Evolutionary conservation across 1,140 invertebrate species (phyloP).

Genomic region (Latrodectus geometricus): DNA sequence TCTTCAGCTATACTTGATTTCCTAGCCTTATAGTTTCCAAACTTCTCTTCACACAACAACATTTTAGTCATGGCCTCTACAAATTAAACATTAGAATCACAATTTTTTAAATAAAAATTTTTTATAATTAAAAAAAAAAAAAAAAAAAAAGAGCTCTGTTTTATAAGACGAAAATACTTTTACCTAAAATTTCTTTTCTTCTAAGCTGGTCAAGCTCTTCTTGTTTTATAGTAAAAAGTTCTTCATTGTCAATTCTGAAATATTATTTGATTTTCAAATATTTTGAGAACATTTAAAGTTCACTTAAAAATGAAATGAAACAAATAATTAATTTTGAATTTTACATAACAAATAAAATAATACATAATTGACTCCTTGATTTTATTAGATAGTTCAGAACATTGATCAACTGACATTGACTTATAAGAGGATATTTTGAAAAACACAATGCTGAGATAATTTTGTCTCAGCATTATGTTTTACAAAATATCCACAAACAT

Average conservation of each 20-base stretch:
- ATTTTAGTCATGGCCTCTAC: constrained; percentile 53
- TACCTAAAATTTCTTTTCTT: constrained; percentile 59
- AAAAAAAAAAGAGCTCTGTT: background rate
- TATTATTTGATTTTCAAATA: too few species aligned
- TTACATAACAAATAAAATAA: too few species aligned
- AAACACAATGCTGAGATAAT: too few species aligned
- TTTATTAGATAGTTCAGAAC: too few species aligned
- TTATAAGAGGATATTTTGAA: too few species aligned
- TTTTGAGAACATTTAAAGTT: too few species aligned
- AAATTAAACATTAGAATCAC: background rate
- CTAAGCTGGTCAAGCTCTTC: constrained; percentile 48
- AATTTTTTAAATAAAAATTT: background rate
- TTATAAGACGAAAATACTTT: background rate
- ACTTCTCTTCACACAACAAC: constrained; percentile 49
- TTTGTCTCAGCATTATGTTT: too few species aligned
- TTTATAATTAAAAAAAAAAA: background rate
- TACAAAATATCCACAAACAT: too few species aligned
- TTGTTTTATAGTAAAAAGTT: constrained; percentile 59
- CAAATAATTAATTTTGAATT: too few species aligned
- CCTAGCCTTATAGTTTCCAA: constrained; percentile 28
- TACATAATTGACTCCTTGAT: too few species aligned
- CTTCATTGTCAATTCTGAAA: constrained; percentile 56
- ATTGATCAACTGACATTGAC: too few species aligned
- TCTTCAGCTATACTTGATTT: constrained; percentile 10
- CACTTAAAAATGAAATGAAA: too few species aligned